Conservation (phyloP, 2,113 vertebrate species). For the Salvator merianae region DNA sequence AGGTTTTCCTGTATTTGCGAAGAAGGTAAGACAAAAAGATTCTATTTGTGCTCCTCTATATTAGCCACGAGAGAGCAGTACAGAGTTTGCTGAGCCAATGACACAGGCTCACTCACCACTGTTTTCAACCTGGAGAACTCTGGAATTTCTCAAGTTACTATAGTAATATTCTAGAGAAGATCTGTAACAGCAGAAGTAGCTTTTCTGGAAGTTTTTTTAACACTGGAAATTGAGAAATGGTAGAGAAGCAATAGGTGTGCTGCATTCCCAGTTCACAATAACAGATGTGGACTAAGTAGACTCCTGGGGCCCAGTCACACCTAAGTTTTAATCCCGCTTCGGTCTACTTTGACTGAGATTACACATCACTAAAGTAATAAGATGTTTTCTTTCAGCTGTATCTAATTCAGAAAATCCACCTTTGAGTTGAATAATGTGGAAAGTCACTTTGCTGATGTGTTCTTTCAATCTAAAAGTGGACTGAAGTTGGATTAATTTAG, state of each 20-base stretch:
- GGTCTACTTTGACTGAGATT: too few species aligned
- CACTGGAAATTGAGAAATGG: not conserved
- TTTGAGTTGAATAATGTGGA: too few species aligned
- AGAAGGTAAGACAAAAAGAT: not conserved
- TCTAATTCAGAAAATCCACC: too few species aligned
- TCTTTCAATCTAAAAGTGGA: too few species aligned
- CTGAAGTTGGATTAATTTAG: too few species aligned
- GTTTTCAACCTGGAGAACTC: not conserved
- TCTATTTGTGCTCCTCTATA: not conserved
- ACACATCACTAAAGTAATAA: too few species aligned
- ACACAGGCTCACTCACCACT: not conserved
- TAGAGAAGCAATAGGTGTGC: not conserved
- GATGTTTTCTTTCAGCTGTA: too few species aligned
- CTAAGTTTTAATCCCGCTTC: too few species aligned
- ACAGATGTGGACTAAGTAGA: not conserved
- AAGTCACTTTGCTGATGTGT: too few species aligned
- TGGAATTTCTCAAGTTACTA: not conserved
- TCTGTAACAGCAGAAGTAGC: not conserved
- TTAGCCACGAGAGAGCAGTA: not conserved
- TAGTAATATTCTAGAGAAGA: not conserved
- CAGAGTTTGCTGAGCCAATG: not conserved
- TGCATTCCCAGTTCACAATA: too few species aligned
- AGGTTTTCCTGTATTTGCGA: not conserved
- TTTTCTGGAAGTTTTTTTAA: not conserved
- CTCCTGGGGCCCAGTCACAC: not conserved